phyloP scores from a whole-genome alignment of 2,888 invertebrate genomes.

The Cheilosia grossa region DNA sequence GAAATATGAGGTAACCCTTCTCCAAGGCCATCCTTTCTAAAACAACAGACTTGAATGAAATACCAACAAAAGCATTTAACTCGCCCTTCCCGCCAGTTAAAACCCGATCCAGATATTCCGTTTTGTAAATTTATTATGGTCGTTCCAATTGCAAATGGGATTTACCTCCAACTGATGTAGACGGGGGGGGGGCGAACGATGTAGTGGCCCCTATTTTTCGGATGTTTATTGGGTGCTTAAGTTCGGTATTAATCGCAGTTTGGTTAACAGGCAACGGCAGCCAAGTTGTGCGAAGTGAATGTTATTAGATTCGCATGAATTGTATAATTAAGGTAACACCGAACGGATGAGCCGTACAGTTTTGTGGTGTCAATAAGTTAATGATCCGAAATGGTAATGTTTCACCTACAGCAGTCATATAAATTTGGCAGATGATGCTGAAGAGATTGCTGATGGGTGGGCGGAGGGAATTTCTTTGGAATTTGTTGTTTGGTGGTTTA shows the following conservation, averaged over 20 bases:
- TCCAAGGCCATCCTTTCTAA: no score
- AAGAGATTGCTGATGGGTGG: not conserved
- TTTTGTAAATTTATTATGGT: no score
- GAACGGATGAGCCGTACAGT: slow-evolving; percentile 13
- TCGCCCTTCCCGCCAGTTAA: no score
- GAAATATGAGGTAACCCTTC: no score
- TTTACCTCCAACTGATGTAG: no score
- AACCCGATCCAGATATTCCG: no score
- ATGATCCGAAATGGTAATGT: slow-evolving; percentile 6
- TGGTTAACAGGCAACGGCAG: slow-evolving; percentile 26
- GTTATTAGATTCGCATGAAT: slow-evolving; percentile 50
- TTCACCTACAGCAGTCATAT: not conserved
- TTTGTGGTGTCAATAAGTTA: slow-evolving; percentile 46
- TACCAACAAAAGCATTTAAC: no score
- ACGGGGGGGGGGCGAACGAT: slow-evolving; percentile 7
- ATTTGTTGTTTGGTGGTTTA: no score
- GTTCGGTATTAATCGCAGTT: slow-evolving; percentile 68
- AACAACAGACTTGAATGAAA: no score
- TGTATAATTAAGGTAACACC: slow-evolving; percentile 26
- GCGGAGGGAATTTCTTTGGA: no score
- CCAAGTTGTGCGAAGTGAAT: slow-evolving; percentile 40
- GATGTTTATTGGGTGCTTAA: slow-evolving; percentile 72
- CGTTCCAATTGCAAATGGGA: no score
- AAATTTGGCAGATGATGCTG: not conserved
- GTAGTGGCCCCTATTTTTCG: slow-evolving; percentile 29